These are phyloP conservation scores for Trichonephila inaurata DNA, from an alignment of 1,140 invertebrate genomes.

Conservation along the genomic window DNA sequence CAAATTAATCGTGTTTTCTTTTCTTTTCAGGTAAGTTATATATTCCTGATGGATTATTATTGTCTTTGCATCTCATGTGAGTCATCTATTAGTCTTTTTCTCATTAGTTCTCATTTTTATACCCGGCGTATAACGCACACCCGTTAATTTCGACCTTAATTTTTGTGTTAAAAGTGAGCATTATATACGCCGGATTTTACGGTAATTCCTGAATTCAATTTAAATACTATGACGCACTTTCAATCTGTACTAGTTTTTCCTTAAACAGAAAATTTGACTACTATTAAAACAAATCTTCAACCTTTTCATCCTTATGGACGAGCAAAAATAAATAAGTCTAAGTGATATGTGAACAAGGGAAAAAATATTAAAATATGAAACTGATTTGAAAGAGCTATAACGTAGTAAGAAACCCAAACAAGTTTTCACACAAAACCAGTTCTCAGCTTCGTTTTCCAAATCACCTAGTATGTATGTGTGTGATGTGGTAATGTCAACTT, in stretches of 20 bases:
- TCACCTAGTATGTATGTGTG: constrained; percentile 50
- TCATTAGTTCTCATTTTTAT: too few species aligned
- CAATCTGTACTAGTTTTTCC: not conserved
- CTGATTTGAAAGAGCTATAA: constrained; percentile 21
- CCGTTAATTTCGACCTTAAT: too few species aligned
- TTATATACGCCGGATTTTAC: too few species aligned
- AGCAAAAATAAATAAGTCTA: not conserved
- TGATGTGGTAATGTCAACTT: constrained; percentile 57
- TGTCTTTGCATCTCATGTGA: too few species aligned
- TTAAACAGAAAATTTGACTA: too few species aligned
- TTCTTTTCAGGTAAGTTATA: too few species aligned
- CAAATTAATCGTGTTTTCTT: too few species aligned
- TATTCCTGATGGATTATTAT: too few species aligned
- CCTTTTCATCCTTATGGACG: not conserved
- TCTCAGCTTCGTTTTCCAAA: constrained; percentile 24
- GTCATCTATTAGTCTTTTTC: too few species aligned
- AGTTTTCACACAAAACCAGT: constrained; percentile 28
- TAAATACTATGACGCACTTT: not conserved
- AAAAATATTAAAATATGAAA: constrained; percentile 13
- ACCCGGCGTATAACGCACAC: too few species aligned
- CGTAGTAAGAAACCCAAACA: constrained; percentile 16
- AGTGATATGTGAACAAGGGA: not conserved
- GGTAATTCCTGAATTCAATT: too few species aligned
- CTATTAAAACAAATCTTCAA: not conserved
- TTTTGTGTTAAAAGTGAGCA: too few species aligned